Percentiles rank a stretch among this genome's conserved stretches.
phyloP scores from a whole-genome alignment of 2,888 invertebrate species.

The Sesamia inferens region DNA sequence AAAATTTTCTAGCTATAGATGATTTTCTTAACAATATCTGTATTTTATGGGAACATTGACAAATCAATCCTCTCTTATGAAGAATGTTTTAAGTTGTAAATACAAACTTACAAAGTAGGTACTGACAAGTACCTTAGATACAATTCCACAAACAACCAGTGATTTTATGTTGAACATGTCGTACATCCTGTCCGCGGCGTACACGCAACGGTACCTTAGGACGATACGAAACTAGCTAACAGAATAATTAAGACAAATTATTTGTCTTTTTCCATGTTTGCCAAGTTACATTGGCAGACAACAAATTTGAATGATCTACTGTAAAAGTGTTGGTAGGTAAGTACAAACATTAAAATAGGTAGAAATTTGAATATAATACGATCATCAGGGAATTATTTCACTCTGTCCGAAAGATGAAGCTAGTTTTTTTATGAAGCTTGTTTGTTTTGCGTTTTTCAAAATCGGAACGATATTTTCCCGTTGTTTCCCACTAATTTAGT shows the following conservation, averaged over 20 bases:
- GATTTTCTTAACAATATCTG: neutral
- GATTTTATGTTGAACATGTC: constrained; percentile 60
- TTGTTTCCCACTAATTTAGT: constrained; percentile 28
- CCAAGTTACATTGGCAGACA: neutral
- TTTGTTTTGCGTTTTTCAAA: neutral
- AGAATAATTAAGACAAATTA: constrained; percentile 2
- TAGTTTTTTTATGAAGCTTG: neutral
- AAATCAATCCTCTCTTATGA: neutral
- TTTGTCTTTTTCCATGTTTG: neutral
- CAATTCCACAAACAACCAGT: constrained; percentile 53
- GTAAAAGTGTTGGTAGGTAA: too few species aligned
- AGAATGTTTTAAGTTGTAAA: neutral
- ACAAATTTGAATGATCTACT: too few species aligned
- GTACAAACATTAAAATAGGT: neutral
- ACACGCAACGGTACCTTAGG: constrained; percentile 58
- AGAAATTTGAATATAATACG: neutral
- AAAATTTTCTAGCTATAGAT: neutral
- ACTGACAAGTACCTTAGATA: constrained; percentile 40
- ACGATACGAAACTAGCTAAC: constrained; percentile 25
- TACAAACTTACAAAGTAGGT: constrained; percentile 3
- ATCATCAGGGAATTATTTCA: neutral
- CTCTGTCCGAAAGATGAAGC: neutral
- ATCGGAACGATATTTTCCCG: constrained; percentile 4
- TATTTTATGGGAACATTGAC: neutral
- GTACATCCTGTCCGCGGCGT: constrained; percentile 53